A percentile compares a stretch with the other conserved stretches of the same genome.
Evolutionary conservation across 2,797 vertebrate genomes (phyloP).

Genomic region (Australoheros facetus): DNA sequence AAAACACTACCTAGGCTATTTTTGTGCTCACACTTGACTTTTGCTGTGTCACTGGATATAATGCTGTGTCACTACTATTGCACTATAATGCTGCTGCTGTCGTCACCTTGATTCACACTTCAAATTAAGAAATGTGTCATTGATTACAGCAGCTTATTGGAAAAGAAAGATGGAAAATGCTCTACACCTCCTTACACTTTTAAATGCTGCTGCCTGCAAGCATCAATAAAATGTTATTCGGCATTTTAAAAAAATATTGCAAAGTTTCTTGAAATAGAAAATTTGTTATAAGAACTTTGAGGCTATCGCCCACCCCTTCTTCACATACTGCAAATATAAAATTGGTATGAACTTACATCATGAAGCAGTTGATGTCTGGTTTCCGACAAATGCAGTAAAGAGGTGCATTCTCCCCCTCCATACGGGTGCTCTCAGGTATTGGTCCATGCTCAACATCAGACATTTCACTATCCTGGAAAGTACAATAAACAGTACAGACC

Average conservation of each 20-base stretch:
- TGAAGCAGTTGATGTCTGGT: slow-evolving; percentile 95
- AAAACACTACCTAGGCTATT: background rate
- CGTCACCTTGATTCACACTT: background rate
- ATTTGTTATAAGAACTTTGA: background rate
- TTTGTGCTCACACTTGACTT: background rate
- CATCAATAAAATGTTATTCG: background rate
- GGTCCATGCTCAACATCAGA: slow-evolving; percentile 81
- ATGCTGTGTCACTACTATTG: background rate
- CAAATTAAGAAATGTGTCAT: background rate
- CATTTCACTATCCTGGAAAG: slow-evolving; percentile 83
- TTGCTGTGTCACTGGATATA: too few species aligned
- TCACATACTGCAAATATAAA: background rate
- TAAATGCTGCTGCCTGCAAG: background rate
- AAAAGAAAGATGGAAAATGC: background rate
- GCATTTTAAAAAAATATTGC: background rate
- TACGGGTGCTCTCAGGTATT: slow-evolving; percentile 79
- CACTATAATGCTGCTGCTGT: background rate
- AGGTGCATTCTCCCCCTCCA: slow-evolving; percentile 85
- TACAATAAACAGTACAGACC: background rate
- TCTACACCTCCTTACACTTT: background rate
- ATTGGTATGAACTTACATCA: slow-evolving; percentile 86
- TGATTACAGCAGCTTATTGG: background rate
- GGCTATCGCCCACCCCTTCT: background rate
- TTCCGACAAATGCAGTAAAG: slow-evolving; percentile 94
- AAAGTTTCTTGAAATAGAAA: background rate